Evolutionary conservation across 1,140 invertebrate species (phyloP).

Genomic region (Pseudomyrmex sp.): DNA sequence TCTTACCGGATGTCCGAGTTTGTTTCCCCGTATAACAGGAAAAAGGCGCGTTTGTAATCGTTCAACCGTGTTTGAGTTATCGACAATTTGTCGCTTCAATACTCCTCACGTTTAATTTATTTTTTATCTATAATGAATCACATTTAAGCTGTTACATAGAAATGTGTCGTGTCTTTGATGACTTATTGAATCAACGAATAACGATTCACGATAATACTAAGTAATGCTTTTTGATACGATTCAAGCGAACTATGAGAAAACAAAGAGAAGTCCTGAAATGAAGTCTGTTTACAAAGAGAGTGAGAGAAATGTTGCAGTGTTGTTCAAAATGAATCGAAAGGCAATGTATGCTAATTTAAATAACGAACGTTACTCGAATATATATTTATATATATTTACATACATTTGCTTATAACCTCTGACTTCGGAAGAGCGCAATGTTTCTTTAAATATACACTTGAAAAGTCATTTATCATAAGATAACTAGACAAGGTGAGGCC

Average conservation of each 20-base stretch:
- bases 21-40: slow-evolving; percentile 29
- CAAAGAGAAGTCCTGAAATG: not conserved
- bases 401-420: not conserved
- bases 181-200: slow-evolving; percentile 12
- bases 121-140: not conserved
- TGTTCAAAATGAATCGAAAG: too few relatives aligned
- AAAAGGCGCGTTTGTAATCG: slow-evolving; percentile 13
- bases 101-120: not conserved
- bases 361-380: not conserved
- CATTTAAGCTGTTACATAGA: not conserved
- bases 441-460: not conserved
- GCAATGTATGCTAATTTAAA: not conserved
- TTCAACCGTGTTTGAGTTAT: not conserved
- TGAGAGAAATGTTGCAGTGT: too few relatives aligned
- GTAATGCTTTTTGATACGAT: not conserved
- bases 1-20: not conserved
- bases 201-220: not conserved
- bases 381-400: not conserved
- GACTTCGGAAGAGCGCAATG: too few relatives aligned
- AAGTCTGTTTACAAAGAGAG: too few relatives aligned
- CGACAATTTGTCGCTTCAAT: slow-evolving; percentile 2
- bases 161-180: not conserved
- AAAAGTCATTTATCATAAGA: too few relatives aligned
- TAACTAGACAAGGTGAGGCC: slow-evolving; percentile 29
- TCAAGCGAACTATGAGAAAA: not conserved